These are phyloP conservation scores for Caenorhabditis japonica DNA, from an alignment of 2,888 invertebrate genomes.

Conservation along the genomic window DNA sequence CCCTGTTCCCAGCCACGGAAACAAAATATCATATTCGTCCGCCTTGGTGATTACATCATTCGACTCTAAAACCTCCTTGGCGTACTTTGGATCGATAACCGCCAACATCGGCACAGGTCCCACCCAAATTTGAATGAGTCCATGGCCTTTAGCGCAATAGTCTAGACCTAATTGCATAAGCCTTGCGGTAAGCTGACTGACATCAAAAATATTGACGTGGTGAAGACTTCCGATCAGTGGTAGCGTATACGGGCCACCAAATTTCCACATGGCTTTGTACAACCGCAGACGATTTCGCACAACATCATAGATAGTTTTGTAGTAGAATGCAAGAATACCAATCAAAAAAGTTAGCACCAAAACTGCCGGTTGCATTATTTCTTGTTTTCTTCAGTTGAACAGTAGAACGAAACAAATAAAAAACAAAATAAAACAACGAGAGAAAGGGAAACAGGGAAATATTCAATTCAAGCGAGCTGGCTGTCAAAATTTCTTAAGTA, in stretches of 20 bases:
- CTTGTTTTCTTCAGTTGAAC: constrained; percentile 1
- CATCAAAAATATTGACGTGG: constrained; percentile 36
- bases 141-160: constrained; percentile 21
- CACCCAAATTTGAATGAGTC: constrained; percentile 49
- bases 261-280: constrained; percentile 24
- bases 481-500: too few species aligned
- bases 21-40: constrained; percentile 78
- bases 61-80: constrained; percentile 71
- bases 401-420: not conserved
- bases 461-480: too few species aligned
- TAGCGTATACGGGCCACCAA: constrained; percentile 31
- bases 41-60: constrained; percentile 77
- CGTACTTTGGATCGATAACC: constrained; percentile 53
- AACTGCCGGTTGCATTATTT: constrained; percentile 12
- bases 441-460: not conserved
- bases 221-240: constrained; percentile 39
- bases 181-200: constrained; percentile 12
- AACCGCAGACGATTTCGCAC: constrained; percentile 27
- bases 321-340: constrained; percentile 22
- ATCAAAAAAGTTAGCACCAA: not conserved
- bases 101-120: constrained; percentile 60
- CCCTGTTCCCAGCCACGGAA: constrained; percentile 80
- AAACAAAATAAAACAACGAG: not conserved
- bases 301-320: constrained; percentile 27
- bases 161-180: constrained; percentile 19